A percentile compares a stretch with the other conserved stretches of the same genome.
phyloP scores from a whole-genome alignment of 2,888 invertebrate genomes.

The Ophonus ardosiacus region DNA sequence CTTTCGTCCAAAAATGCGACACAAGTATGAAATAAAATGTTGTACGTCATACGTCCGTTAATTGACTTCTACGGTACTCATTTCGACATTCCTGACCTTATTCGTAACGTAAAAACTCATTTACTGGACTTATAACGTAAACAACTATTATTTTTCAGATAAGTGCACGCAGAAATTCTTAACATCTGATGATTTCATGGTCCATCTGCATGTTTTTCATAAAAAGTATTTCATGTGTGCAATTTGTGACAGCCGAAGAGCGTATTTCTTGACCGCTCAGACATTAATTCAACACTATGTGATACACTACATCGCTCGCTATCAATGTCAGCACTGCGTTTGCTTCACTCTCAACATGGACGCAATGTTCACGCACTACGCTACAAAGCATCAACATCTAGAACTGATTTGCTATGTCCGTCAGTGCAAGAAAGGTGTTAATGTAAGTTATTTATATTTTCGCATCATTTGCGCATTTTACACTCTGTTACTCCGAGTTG shows the following conservation, averaged over 20 bases:
- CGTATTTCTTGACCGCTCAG: constrained; percentile 2
- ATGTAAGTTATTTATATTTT: constrained; percentile 8
- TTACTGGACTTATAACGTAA: no score
- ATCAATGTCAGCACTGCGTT: constrained; percentile 77
- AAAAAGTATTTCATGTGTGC: constrained; percentile 30
- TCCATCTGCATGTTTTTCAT: constrained; percentile 60
- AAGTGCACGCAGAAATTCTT: constrained; percentile 58
- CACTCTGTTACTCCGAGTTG: no score
- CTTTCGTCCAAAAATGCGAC: no score
- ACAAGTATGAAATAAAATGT: no score
- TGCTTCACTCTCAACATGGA: constrained; percentile 73
- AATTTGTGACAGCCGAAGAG: neutral
- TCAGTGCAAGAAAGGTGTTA: constrained; percentile 24
- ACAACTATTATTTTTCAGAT: no score
- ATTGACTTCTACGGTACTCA: no score
- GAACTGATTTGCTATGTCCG: constrained; percentile 17
- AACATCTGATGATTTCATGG: constrained; percentile 59
- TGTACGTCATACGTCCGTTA: no score
- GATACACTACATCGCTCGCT: constrained; percentile 74
- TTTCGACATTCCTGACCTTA: no score
- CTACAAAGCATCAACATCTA: constrained; percentile 72
- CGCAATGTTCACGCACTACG: constrained; percentile 77
- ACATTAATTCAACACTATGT: constrained; percentile 73
- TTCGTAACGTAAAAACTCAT: neutral
- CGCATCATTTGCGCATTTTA: no score